A percentile compares a stretch with the other conserved stretches of the same genome.
phyloP scores from a whole-genome alignment of 2,797 vertebrate genomes.

The Falco cherrug region DNA sequence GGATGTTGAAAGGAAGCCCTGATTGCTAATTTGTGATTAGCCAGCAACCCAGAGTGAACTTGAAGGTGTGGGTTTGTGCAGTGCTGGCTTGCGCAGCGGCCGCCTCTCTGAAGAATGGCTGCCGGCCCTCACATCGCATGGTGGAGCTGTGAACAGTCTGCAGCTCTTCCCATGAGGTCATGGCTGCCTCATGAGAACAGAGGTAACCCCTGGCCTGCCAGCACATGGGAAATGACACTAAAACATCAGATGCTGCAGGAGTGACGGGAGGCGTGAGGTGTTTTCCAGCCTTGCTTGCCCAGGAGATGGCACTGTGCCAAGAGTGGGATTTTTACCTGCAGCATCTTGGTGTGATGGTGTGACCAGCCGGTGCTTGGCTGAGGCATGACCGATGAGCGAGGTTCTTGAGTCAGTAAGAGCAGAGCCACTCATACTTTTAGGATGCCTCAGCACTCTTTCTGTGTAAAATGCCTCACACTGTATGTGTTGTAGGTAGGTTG shows the following conservation, averaged over 20 bases:
- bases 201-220: not conserved
- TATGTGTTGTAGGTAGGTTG: not conserved
- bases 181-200: not conserved
- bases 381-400: not conserved
- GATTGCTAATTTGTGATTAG: slow-evolving; percentile 22
- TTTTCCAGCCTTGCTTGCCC: slow-evolving; percentile 23
- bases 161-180: not conserved
- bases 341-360: rapidly evolving
- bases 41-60: slow-evolving; percentile 17
- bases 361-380: rapidly evolving
- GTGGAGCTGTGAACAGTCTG: not conserved
- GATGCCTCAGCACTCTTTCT: not conserved
- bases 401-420: not conserved
- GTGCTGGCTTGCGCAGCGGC: not conserved
- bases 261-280: not conserved
- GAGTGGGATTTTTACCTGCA: slow-evolving; percentile 32
- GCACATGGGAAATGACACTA: rapidly evolving
- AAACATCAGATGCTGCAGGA: not conserved
- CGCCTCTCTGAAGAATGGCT: not conserved
- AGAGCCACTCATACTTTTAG: not conserved
- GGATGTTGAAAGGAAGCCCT: slow-evolving; percentile 51
- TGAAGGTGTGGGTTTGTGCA: not conserved
- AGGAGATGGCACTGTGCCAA: slow-evolving; percentile 75
- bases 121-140: not conserved
- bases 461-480: not conserved